Evolutionary conservation across 2,113 vertebrate genomes (phyloP).

Genomic region (Lampris megalopsis): DNA sequence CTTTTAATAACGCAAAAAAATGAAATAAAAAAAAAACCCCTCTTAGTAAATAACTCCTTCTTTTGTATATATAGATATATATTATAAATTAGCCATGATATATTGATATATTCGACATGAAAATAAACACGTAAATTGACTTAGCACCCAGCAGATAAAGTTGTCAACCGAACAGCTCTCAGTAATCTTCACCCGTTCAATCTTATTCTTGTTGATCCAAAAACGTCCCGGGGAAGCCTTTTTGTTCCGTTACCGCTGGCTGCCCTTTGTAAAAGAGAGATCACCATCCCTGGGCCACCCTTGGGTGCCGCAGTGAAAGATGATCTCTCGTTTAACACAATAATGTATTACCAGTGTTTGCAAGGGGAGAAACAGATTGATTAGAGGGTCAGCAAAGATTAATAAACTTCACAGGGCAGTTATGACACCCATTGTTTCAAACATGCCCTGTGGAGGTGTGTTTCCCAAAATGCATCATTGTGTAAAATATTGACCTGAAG

Average conservation of each 20-base stretch:
- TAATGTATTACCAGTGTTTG: conserved; percentile 83
- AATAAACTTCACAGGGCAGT: conserved; percentile 89
- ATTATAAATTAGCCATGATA: conserved; percentile 10
- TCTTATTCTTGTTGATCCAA: conserved; percentile 61
- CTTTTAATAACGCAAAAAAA: too few species aligned
- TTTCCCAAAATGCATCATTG: conserved; percentile 92
- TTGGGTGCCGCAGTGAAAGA: conserved; percentile 81
- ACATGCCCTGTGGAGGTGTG: conserved; percentile 85
- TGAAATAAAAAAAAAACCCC: background rate
- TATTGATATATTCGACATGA: conserved; percentile 6
- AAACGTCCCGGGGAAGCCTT: conserved; percentile 71
- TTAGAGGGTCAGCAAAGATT: conserved; percentile 87
- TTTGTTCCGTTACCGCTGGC: conserved; percentile 67
- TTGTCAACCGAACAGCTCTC: conserved; percentile 26
- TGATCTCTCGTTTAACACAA: conserved; percentile 85
- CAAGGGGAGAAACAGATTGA: conserved; percentile 89
- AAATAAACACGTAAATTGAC: conserved; percentile 36
- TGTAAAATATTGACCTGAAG: conserved; percentile 95
- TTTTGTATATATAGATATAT: conserved; percentile 14
- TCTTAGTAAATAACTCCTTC: conserved; percentile 4
- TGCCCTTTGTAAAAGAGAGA: conserved; percentile 74
- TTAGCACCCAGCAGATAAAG: conserved; percentile 11
- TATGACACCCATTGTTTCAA: conserved; percentile 94
- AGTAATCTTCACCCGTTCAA: conserved; percentile 36
- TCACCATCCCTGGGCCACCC: conserved; percentile 74